phyloP scores from a whole-genome alignment of 2,797 vertebrate genomes.

The Sus cebifrons region DNA sequence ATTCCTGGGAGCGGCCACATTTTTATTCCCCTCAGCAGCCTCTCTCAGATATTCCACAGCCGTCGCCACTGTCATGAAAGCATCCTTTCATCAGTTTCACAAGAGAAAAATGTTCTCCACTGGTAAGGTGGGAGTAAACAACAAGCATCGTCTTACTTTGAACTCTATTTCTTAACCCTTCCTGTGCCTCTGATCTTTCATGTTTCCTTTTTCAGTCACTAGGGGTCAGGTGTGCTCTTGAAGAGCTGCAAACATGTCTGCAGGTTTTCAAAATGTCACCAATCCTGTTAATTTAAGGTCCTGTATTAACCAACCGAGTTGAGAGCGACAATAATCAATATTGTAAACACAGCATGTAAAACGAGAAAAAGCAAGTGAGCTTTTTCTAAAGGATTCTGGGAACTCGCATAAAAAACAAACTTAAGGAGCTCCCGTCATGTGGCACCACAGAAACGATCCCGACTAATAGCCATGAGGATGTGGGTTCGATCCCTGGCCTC shows the following conservation, averaged over 20 bases:
- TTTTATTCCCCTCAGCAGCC: neutral
- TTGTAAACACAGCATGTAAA: neutral
- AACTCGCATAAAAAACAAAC: neutral
- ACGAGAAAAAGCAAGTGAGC: neutral
- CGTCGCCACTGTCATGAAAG: neutral
- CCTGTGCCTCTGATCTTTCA: neutral
- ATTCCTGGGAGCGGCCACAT: neutral
- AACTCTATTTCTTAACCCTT: slow-evolving; percentile 42
- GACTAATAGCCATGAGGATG: neutral
- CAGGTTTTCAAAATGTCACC: neutral
- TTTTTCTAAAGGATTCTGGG: slow-evolving; percentile 15
- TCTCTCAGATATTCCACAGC: slow-evolving; percentile 24
- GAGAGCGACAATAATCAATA: neutral
- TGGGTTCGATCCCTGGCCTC: neutral
- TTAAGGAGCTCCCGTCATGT: too few relatives aligned
- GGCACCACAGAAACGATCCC: neutral
- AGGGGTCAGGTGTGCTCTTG: slow-evolving; percentile 73
- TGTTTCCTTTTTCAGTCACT: slow-evolving; percentile 29
- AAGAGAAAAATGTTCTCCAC: slow-evolving; percentile 10
- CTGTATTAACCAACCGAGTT: neutral
- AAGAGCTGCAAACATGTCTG: neutral
- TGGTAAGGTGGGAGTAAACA: neutral
- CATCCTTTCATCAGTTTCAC: slow-evolving; percentile 49
- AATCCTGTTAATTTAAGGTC: neutral
- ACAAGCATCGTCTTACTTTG: neutral